Conservation (phyloP, 2,113 vertebrate genomes). For the Xenus cinereus region DNA sequence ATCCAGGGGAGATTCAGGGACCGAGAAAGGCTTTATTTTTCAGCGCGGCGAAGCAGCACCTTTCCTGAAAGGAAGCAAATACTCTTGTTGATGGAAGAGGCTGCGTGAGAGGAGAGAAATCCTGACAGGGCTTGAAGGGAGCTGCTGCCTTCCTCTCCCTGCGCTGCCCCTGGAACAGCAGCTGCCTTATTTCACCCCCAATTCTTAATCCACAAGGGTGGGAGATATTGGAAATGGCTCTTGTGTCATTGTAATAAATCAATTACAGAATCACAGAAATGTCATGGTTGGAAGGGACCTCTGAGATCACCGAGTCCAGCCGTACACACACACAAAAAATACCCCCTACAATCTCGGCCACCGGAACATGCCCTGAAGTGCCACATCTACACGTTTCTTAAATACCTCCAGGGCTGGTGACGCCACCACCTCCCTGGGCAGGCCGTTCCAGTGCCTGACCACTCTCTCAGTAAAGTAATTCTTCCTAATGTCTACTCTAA, state of each 20-base stretch:
- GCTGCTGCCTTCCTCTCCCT: background rate
- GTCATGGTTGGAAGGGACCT: too few species aligned
- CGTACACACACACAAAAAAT: too few species aligned
- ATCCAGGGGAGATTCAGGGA: background rate
- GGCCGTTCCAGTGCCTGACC: too few species aligned
- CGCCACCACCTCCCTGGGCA: too few species aligned
- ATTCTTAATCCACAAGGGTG: background rate
- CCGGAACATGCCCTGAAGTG: too few species aligned
- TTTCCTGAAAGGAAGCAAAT: constrained; percentile 55
- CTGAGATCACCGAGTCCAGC: too few species aligned
- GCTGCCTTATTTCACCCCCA: background rate
- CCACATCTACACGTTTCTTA: too few species aligned
- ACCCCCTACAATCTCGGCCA: too few species aligned
- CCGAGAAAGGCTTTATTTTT: constrained; percentile 15
- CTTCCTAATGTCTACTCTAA: too few species aligned
- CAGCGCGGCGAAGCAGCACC: background rate
- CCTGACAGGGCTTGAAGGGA: background rate
- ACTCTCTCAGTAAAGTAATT: too few species aligned
- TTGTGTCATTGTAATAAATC: background rate
- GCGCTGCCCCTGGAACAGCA: background rate
- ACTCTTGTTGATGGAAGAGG: constrained; percentile 19
- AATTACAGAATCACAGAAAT: background rate
- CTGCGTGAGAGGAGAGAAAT: background rate
- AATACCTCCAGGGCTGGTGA: too few species aligned
- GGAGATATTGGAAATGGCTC: background rate